phyloP scores from a whole-genome alignment of 2,113 vertebrate genomes.

The Lates calcarifer region DNA sequence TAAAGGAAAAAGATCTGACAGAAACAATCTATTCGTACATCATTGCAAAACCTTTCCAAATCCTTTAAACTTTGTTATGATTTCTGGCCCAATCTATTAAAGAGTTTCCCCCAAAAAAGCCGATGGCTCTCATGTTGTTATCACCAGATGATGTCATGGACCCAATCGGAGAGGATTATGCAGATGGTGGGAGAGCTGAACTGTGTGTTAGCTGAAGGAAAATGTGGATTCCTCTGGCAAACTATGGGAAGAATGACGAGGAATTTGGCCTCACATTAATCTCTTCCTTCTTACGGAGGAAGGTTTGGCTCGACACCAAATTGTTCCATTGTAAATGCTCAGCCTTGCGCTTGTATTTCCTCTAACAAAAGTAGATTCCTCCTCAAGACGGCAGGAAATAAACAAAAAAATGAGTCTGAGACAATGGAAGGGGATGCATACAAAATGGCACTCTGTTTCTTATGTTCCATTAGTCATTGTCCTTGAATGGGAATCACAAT shows the following conservation, averaged over 20 bases:
- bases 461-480: conserved; percentile 66
- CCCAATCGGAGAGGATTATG: conserved; percentile 68
- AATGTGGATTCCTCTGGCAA: conserved; percentile 68
- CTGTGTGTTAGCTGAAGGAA: conserved; percentile 61
- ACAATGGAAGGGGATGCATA: conserved; percentile 60
- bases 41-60: conserved; percentile 69
- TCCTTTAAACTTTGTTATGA: conserved; percentile 77
- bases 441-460: conserved; percentile 35
- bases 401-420: conserved; percentile 51
- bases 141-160: conserved; percentile 76
- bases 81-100: conserved; percentile 60
- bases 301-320: conserved; percentile 48
- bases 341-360: conserved; percentile 41
- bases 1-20: conserved; percentile 66
- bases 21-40: conserved; percentile 61
- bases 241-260: conserved; percentile 70
- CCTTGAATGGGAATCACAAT: conserved; percentile 51
- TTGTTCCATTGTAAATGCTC: conserved; percentile 63
- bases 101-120: conserved; percentile 64
- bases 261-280: conserved; percentile 60
- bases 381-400: conserved; percentile 54
- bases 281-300: conserved; percentile 52
- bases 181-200: conserved; percentile 61
- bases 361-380: conserved; percentile 55
- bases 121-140: conserved; percentile 61